These are phyloP conservation scores for Pithecia hirsuta DNA, from an alignment of 2,797 vertebrate genomes.

Conservation along the genomic window DNA sequence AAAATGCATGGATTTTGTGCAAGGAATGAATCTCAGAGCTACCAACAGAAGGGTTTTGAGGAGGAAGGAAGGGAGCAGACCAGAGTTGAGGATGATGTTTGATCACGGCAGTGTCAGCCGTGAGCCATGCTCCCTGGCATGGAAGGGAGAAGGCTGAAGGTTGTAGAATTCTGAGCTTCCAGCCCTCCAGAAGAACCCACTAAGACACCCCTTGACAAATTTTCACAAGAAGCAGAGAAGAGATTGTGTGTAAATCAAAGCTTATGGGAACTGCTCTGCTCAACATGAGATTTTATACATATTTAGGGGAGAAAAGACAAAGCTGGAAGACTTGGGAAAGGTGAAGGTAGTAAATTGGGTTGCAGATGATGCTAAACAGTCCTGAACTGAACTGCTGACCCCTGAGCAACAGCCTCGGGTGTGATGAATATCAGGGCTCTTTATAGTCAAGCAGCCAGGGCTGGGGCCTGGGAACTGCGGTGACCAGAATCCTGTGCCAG, in stretches of 20 bases:
- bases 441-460: neutral
- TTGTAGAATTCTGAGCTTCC: neutral
- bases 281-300: neutral
- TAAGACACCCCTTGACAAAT: neutral
- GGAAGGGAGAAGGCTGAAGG: neutral
- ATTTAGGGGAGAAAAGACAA: neutral
- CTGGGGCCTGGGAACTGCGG: neutral
- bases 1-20: neutral
- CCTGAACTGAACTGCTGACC: neutral
- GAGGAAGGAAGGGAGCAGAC: neutral
- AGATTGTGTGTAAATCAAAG: neutral
- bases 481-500: neutral
- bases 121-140: neutral
- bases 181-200: neutral
- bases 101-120: accelerated
- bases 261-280: neutral
- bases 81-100: accelerated
- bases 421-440: neutral
- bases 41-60: neutral
- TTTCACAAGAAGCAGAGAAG: neutral
- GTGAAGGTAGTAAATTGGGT: neutral
- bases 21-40: neutral
- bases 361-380: neutral
- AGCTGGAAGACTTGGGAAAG: neutral
- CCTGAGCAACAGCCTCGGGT: neutral